Conservation (phyloP, 2,888 invertebrate genomes). For the Pandemis heparana region DNA sequence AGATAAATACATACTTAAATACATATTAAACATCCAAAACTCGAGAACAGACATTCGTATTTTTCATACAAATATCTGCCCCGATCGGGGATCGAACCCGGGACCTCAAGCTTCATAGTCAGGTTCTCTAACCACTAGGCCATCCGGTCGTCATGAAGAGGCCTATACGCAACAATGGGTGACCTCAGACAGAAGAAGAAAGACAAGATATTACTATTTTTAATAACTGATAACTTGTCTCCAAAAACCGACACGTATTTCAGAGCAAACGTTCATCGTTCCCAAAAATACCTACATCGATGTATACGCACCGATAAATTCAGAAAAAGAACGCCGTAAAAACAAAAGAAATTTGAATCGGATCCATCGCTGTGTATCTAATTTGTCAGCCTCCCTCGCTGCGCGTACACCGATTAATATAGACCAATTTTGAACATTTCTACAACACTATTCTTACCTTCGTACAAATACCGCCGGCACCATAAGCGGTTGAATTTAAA, state of each 20-base stretch:
- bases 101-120: too few relatives aligned
- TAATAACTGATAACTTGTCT: not conserved
- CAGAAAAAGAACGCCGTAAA: slow-evolving; percentile 24
- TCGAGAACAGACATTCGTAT: too few relatives aligned
- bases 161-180: too few relatives aligned
- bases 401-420: slow-evolving; percentile 74
- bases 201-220: too few relatives aligned
- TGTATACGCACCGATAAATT: not conserved
- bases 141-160: too few relatives aligned
- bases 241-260: not conserved
- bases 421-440: slow-evolving; percentile 70
- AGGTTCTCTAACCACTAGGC: too few relatives aligned
- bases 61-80: too few relatives aligned
- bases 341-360: slow-evolving; percentile 58
- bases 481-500: not conserved
- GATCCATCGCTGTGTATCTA: slow-evolving; percentile 76
- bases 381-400: slow-evolving; percentile 77
- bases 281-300: slow-evolving; percentile 2
- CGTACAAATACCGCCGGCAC: not conserved
- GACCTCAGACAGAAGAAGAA: too few relatives aligned
- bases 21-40: too few relatives aligned
- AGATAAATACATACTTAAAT: too few relatives aligned
- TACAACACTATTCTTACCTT: slow-evolving; percentile 24
- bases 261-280: not conserved
- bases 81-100: too few relatives aligned